Evolutionary conservation across 2,888 invertebrate genomes (phyloP).

Genomic region (Epistrophe grossulariae): DNA sequence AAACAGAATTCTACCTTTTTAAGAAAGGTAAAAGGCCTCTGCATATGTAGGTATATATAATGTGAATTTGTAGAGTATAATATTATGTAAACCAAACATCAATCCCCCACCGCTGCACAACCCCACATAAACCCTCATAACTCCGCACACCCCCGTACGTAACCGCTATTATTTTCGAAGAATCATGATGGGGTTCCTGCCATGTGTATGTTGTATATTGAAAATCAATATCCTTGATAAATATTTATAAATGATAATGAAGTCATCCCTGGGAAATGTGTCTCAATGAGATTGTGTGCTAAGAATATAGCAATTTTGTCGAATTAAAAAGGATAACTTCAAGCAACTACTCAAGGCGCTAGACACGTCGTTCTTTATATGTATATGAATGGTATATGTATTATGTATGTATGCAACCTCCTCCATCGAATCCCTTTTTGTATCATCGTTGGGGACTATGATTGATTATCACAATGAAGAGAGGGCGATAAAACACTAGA

Average conservation of each 20-base stretch:
- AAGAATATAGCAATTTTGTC: slow-evolving; percentile 72
- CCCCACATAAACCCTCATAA: neutral
- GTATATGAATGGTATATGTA: neutral
- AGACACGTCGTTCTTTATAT: slow-evolving; percentile 39
- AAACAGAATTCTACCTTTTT: slow-evolving; percentile 50
- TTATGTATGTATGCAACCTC: neutral
- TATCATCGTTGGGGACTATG: slow-evolving; percentile 68
- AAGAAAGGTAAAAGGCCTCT: slow-evolving; percentile 21
- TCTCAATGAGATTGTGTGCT: slow-evolving; percentile 70
- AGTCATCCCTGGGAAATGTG: slow-evolving; percentile 69
- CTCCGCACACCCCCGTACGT: neutral
- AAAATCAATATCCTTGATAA: slow-evolving; percentile 75
- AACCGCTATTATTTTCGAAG: slow-evolving; percentile 36
- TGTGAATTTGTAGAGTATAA: slow-evolving; percentile 10
- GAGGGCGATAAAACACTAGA: slow-evolving; percentile 59
- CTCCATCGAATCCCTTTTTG: slow-evolving; percentile 20
- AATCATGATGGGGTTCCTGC: slow-evolving; percentile 34
- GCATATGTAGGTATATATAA: neutral
- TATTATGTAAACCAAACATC: slow-evolving; percentile 13
- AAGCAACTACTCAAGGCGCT: slow-evolving; percentile 48
- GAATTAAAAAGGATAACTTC: slow-evolving; percentile 64
- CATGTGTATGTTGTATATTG: slow-evolving; percentile 51
- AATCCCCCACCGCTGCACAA: neutral
- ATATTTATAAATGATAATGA: slow-evolving; percentile 76
- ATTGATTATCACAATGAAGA: slow-evolving; percentile 64